Percentiles rank a stretch among this genome's conserved stretches.
Conservation (phyloP, 2,888 invertebrate genomes). For the Euspilapteryx auroguttella region DNA sequence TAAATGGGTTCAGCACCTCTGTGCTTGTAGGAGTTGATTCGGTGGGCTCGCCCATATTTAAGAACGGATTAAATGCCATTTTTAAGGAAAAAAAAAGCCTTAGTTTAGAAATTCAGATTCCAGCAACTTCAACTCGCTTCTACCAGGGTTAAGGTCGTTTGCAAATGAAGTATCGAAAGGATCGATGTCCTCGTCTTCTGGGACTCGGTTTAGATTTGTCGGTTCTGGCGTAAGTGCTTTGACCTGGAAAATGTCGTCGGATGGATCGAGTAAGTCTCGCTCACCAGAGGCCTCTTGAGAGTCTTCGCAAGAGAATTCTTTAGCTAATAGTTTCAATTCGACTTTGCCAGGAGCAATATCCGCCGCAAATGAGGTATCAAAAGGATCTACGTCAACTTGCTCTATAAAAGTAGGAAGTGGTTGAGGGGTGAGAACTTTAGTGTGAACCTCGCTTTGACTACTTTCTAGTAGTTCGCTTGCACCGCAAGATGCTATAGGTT, state of each 20-base stretch:
- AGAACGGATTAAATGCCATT: slow-evolving; percentile 79
- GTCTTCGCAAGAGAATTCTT: slow-evolving; percentile 67
- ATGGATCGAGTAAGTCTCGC: slow-evolving; percentile 47
- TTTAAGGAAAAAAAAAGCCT: slow-evolving; percentile 12
- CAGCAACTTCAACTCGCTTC: slow-evolving; percentile 74
- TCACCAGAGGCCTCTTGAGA: slow-evolving; percentile 18
- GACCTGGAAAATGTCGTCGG: slow-evolving; percentile 60
- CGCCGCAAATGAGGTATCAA: slow-evolving; percentile 83
- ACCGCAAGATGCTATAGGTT: too few relatives aligned
- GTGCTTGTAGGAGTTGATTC: slow-evolving; percentile 47
- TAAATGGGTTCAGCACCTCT: slow-evolving; percentile 69
- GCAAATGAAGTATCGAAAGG: slow-evolving; percentile 87
- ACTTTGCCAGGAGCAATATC: slow-evolving; percentile 77
- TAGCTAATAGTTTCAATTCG: slow-evolving; percentile 76
- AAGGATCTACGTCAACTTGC: slow-evolving; percentile 70
- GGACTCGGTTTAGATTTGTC: slow-evolving; percentile 18
- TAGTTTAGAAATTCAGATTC: slow-evolving; percentile 69
- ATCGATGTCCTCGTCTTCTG: slow-evolving; percentile 62
- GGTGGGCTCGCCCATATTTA: slow-evolving; percentile 70
- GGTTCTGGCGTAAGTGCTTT: slow-evolving; percentile 75
- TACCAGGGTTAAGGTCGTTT: slow-evolving; percentile 71
- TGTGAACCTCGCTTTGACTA: slow-evolving; percentile 25
- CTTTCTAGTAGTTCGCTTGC: slow-evolving; percentile 34
- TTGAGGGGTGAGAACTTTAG: slow-evolving; percentile 73
- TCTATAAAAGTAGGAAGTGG: slow-evolving; percentile 20